phyloP scores from a whole-genome alignment of 2,113 vertebrate species.

The human region GRCh38 chr6:23249501-23250000 shows the following conservation, averaged over 20 bases:
- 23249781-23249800: background rate
- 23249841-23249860: background rate
- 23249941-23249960: background rate
- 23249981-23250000: background rate
- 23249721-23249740: background rate
- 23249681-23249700: background rate
- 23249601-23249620: background rate
- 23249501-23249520: background rate
- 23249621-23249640: background rate
- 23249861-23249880: background rate
- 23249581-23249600: background rate
- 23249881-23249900: background rate
- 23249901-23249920: background rate
- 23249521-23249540: background rate
- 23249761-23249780: background rate
- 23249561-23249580: background rate
- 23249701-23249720: background rate
- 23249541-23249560: background rate
- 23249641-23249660: background rate
- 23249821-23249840: background rate
- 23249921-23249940: background rate
- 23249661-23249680: background rate
- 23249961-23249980: background rate
- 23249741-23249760: background rate
- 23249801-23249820: background rate